Conservation (phyloP, 2,113 vertebrate species). For the Cyprinodon brontotheroides region DNA sequence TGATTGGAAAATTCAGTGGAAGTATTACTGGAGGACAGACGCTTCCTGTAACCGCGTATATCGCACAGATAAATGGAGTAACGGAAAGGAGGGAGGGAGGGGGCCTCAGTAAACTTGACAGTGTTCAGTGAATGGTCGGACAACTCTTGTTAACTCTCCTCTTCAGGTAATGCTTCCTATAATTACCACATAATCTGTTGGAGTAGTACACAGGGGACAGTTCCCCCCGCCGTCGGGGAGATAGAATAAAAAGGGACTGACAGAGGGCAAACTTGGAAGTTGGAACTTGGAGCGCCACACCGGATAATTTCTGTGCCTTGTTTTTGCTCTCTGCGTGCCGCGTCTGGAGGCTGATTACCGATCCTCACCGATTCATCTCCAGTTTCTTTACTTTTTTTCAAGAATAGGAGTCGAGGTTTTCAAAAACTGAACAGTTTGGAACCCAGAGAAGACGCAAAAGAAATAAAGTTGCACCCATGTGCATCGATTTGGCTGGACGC, state of each 20-base stretch:
- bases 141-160: slow-evolving; percentile 53
- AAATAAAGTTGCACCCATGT: slow-evolving; percentile 22
- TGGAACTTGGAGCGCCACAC: slow-evolving; percentile 56
- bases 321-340: slow-evolving; percentile 11
- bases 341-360: slow-evolving; percentile 54
- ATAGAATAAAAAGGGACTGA: slow-evolving; percentile 77
- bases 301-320: slow-evolving; percentile 46
- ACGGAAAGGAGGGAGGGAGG: slow-evolving; percentile 52
- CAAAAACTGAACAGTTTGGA: neutral
- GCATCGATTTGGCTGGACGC: slow-evolving; percentile 16
- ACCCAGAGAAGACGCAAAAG: neutral
- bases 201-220: slow-evolving; percentile 78
- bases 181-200: slow-evolving; percentile 62
- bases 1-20: slow-evolving; percentile 67
- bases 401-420: neutral
- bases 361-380: slow-evolving; percentile 46
- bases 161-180: slow-evolving; percentile 60
- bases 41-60: slow-evolving; percentile 73
- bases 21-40: slow-evolving; percentile 59
- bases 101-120: slow-evolving; percentile 44
- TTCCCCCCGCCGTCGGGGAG: slow-evolving; percentile 78
- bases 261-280: slow-evolving; percentile 54
- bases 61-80: slow-evolving; percentile 67
- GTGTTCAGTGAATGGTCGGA: slow-evolving; percentile 64
- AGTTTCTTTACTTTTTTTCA: neutral